Base-by-base conservation (phyloP, 1,140 invertebrate species). In the Drosophila serrata region DNA sequence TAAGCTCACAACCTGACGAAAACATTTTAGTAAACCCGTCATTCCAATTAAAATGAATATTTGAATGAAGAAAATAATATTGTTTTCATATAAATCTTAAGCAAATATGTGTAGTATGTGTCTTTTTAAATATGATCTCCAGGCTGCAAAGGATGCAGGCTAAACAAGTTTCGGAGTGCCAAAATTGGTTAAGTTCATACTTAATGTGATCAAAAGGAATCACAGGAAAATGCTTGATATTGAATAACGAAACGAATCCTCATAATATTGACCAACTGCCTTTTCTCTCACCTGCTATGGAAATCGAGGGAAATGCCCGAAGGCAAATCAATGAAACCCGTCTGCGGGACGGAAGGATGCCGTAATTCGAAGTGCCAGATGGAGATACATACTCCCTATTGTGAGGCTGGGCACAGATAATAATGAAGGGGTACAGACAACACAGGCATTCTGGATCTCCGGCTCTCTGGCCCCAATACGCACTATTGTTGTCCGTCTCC, bases 401-500 rank as follows among this genome's bases (percentile, higher is more conserved):
- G 65, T 55, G n/a, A 22, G 9, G 56, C 35, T 17, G 22, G 33
- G n/a, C 24, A 33, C n/a, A 60, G 58, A 63, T 61, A 61, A 61
- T 33, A 62, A 55, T 13, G 31, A 11, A n/a, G 62, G 27, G 19
- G 27, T 19, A 19, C n/a, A n/a, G n/a, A 33, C 35, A 37, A 22
- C 31, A 6, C 6, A 19, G 24, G 45, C 13, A 13, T 19, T 13
- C 19, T 6, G 51, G 40, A 2, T 24, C 39, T 6, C 61, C 13
- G 15, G 17, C 17, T 17, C 17, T 19, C 3, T 46, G 39, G 17
- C 15, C 22, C 4, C 17, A 39, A 19, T 46, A 22, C 19, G 12
- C 51, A 53, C 65, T 24, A 67, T 69, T 69, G 65, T 69, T 69
- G 65, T 69, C 65, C 55, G 27, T 1, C 4, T 13, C 13, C 46